Evolutionary conservation across 2,888 invertebrate species (phyloP).

Genomic region (Molorchus minor): DNA sequence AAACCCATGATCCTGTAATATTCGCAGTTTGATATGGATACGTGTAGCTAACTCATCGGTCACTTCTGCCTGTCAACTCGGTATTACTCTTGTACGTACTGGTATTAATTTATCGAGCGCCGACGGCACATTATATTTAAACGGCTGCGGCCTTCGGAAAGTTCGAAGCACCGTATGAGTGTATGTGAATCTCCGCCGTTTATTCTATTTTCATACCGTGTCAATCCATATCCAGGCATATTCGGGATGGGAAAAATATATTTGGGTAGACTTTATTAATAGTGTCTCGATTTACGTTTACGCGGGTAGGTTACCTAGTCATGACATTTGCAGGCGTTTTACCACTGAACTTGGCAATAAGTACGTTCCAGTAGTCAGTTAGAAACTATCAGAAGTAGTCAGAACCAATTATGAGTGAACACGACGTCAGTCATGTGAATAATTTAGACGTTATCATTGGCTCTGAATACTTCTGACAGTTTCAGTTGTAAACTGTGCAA

Average conservation of each 20-base stretch:
- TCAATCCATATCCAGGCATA: neutral
- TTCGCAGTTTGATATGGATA: constrained; percentile 1
- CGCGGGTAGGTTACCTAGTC: too few relatives aligned
- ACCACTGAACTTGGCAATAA: too few relatives aligned
- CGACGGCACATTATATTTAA: constrained; percentile 11
- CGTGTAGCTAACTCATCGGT: constrained; percentile 12
- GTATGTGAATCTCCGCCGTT: constrained; percentile 15
- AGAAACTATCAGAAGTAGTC: too few relatives aligned
- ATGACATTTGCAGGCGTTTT: too few relatives aligned
- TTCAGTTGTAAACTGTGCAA: too few relatives aligned
- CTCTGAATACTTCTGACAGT: too few relatives aligned
- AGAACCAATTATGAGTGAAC: too few relatives aligned
- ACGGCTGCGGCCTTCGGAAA: constrained; percentile 19
- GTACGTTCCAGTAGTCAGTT: too few relatives aligned
- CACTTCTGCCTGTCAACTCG: constrained; percentile 11
- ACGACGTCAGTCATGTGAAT: too few relatives aligned
- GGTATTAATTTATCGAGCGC: too few relatives aligned
- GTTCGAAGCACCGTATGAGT: constrained; percentile 10
- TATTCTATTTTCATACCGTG: constrained; percentile 17
- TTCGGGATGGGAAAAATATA: neutral
- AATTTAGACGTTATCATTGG: too few relatives aligned
- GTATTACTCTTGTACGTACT: constrained; percentile 3
- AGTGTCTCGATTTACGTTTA: too few relatives aligned
- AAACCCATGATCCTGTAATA: constrained; percentile 16
- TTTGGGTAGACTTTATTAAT: neutral